These are phyloP conservation scores for Sclerodermus sp. DNA, from an alignment of 2,888 invertebrate genomes.

Conservation along the genomic window DNA sequence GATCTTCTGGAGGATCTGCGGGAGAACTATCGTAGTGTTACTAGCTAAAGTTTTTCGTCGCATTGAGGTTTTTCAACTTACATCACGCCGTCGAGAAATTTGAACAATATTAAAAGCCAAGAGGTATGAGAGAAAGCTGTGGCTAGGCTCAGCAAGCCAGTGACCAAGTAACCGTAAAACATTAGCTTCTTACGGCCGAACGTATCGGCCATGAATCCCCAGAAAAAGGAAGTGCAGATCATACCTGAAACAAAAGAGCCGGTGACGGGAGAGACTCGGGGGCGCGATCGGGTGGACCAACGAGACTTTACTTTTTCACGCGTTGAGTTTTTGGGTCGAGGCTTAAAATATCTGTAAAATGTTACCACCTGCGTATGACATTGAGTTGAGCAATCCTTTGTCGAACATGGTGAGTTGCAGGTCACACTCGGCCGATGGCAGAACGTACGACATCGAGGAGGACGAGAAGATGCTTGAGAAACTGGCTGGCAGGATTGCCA, in stretches of 20 bases:
- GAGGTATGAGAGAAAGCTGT: conserved; percentile 46
- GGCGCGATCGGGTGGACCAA: too few relatives aligned
- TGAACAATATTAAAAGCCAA: conserved; percentile 49
- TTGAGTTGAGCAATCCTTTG: conserved; percentile 63
- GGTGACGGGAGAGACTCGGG: not conserved
- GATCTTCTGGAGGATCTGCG: not conserved
- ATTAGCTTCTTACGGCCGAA: conserved; percentile 49
- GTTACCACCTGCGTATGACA: conserved; percentile 63
- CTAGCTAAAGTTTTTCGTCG: not conserved
- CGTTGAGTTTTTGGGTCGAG: too few relatives aligned
- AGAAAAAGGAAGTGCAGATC: conserved; percentile 60
- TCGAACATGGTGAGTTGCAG: conserved; percentile 59
- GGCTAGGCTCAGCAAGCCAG: conserved; percentile 42
- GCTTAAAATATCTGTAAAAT: not conserved
- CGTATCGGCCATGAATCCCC: conserved; percentile 58
- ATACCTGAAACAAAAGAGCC: conserved; percentile 52
- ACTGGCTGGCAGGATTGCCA: conserved; percentile 60
- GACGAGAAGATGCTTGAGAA: conserved; percentile 62
- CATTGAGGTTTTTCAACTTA: conserved; percentile 32
- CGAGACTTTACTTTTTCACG: too few relatives aligned
- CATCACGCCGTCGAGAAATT: conserved; percentile 50
- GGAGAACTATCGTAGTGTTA: not conserved
- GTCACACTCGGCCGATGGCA: conserved; percentile 63
- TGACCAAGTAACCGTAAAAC: conserved; percentile 45
- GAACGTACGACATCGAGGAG: conserved; percentile 62